These are phyloP conservation scores for Eumeta japonica DNA, from an alignment of 1,140 invertebrate genomes.

Conservation along the genomic window DNA sequence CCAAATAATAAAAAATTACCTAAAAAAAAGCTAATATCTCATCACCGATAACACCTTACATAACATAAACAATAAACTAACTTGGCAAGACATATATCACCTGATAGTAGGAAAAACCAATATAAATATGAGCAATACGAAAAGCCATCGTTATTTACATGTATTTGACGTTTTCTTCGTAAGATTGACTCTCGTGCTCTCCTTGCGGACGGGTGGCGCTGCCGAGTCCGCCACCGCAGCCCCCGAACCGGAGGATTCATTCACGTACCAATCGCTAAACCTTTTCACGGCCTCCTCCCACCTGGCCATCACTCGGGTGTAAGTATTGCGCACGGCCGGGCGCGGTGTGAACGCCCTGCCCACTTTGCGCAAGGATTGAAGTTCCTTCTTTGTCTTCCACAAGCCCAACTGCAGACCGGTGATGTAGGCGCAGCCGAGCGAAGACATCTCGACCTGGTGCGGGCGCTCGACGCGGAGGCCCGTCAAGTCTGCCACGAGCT, in stretches of 20 bases:
- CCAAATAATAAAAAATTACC: too few relatives aligned
- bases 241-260: constrained; percentile 8
- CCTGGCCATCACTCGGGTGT: constrained; percentile 49
- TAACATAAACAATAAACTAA: too few relatives aligned
- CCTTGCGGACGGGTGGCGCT: too few relatives aligned
- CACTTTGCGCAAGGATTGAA: constrained; percentile 60
- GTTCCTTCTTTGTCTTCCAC: constrained; percentile 70
- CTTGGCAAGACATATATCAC: constrained; percentile 25
- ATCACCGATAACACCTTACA: too few relatives aligned
- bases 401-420: constrained; percentile 78
- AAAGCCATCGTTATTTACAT: constrained; percentile 45
- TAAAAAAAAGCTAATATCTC: too few relatives aligned
- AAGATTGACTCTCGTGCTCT: constrained; percentile 9
- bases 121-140: constrained; percentile 20
- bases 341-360: constrained; percentile 65
- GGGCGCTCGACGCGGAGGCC: constrained; percentile 72
- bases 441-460: constrained; percentile 69
- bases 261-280: constrained; percentile 67
- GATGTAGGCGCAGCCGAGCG: constrained; percentile 76
- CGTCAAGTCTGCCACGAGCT: constrained; percentile 81
- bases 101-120: constrained; percentile 25
- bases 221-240: constrained; percentile 17
- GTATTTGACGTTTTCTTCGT: constrained; percentile 16
- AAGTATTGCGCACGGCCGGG: constrained; percentile 38
- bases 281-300: constrained; percentile 71